Evolutionary conservation across 2,113 vertebrate species (phyloP).

Genomic region (Ammospiza nelsoni): DNA sequence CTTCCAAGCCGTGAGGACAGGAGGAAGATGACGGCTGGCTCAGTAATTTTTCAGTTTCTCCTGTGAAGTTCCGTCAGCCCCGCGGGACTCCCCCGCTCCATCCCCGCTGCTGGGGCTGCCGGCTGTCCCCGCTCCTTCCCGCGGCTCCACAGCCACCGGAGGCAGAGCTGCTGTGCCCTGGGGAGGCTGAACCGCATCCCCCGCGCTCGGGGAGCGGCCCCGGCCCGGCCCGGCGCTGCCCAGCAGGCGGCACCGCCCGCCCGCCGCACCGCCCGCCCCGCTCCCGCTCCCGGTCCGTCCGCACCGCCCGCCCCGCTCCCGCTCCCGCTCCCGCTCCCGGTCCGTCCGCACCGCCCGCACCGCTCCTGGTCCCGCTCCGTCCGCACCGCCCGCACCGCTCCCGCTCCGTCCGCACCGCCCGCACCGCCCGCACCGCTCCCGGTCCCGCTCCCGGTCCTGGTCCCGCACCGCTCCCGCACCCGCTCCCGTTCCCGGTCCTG

Average conservation of each 20-base stretch:
- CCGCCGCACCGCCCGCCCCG: background rate
- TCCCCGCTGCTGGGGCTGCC: background rate
- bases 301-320: background rate
- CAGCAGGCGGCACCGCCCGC: slow-evolving; percentile 3
- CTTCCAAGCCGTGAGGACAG: background rate
- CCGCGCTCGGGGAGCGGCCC: background rate
- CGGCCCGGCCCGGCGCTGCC: background rate
- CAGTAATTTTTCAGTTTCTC: background rate
- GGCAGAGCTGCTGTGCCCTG: background rate
- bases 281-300: no score
- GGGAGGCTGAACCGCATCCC: background rate
- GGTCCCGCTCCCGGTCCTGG: no score
- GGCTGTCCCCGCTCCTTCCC: background rate
- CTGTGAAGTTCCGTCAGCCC: background rate
- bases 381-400: background rate
- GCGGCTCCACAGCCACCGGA: background rate
- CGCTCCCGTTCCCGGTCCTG: background rate
- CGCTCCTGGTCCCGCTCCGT: no score
- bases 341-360: no score
- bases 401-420: no score
- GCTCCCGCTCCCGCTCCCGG: background rate
- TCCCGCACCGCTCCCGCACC: no score
- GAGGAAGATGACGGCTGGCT: background rate
- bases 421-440: no score
- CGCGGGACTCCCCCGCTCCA: background rate